Conservation (phyloP, 2,888 invertebrate species). For the Drosophila atroscutellata region DNA sequence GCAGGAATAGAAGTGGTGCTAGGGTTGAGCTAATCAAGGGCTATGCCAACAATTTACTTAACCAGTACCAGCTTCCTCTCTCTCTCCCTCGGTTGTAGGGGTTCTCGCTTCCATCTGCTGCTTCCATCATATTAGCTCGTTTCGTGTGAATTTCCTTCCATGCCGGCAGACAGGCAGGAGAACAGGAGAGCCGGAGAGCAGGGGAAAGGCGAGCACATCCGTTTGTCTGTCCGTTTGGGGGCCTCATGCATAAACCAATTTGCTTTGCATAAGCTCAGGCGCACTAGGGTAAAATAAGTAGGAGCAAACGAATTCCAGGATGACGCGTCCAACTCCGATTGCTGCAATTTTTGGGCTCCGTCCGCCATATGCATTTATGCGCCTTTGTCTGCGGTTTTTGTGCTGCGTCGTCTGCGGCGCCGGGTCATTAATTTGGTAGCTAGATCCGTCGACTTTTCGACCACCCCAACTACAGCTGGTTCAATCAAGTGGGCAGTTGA, state of each 20-base stretch:
- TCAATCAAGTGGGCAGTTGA: conserved; percentile 55
- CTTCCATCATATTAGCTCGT: conserved; percentile 60
- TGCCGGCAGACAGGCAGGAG: conserved; percentile 18
- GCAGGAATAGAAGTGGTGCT: conserved; percentile 16
- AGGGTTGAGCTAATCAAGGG: conserved; percentile 76
- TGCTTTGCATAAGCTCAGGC: conserved; percentile 70
- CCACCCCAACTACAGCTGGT: conserved; percentile 25
- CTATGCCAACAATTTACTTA: conserved; percentile 78
- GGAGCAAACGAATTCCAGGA: conserved; percentile 15
- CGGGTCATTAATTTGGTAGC: conserved; percentile 75
- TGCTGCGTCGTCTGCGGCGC: conserved; percentile 66
- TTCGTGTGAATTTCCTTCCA: conserved; percentile 61
- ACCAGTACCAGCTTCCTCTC: conserved; percentile 36
- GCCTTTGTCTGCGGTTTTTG: conserved; percentile 75
- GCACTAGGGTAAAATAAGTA: conserved; percentile 12
- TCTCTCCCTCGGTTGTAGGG: not conserved
- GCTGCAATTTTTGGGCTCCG: conserved; percentile 55
- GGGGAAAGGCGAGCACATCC: conserved; percentile 18
- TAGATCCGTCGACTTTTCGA: conserved; percentile 43
- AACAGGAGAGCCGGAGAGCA: too few species aligned
- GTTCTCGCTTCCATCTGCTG: conserved; percentile 11
- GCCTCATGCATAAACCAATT: conserved; percentile 77
- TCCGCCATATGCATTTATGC: conserved; percentile 76
- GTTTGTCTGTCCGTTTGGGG: conserved; percentile 47
- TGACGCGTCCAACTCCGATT: conserved; percentile 55